A percentile compares a stretch with the other conserved stretches of the same genome.
These are phyloP conservation scores for Phthorimaea operculella DNA, from an alignment of 1,140 invertebrate species.

Conservation along the genomic window DNA sequence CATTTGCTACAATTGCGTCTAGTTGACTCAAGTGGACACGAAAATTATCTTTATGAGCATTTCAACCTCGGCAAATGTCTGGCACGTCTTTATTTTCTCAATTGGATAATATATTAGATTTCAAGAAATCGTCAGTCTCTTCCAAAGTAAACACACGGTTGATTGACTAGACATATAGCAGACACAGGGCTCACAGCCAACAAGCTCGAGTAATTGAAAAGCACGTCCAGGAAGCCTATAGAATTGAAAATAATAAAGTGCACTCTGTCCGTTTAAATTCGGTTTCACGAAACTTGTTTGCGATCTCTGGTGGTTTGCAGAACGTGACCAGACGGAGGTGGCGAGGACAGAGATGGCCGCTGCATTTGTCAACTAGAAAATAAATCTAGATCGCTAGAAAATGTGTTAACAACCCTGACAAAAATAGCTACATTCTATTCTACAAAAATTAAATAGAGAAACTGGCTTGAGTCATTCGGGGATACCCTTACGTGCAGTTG, in stretches of 20 bases:
- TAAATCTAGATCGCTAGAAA: background rate
- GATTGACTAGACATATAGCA: constrained; percentile 26
- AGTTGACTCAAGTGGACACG: constrained; percentile 11
- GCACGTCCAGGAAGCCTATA: constrained; percentile 32
- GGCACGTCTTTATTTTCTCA: constrained; percentile 2
- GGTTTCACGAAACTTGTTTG: constrained; percentile 49
- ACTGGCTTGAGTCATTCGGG: background rate
- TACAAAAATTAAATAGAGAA: background rate
- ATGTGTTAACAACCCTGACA: background rate
- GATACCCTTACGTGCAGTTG: background rate
- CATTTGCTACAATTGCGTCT: constrained; percentile 35
- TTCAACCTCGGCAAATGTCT: background rate
- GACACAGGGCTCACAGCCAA: constrained; percentile 24
- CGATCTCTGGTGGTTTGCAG: constrained; percentile 54
- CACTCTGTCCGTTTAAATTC: constrained; percentile 35
- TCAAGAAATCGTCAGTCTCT: constrained; percentile 2
- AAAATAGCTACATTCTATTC: background rate
- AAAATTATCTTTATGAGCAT: constrained; percentile 1
- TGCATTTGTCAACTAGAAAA: constrained; percentile 27
- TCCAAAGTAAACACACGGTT: constrained; percentile 13
- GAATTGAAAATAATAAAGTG: constrained; percentile 52
- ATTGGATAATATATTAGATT: background rate
- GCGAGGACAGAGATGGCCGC: constrained; percentile 33
- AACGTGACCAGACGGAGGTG: constrained; percentile 61
- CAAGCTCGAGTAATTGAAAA: constrained; percentile 37